Conservation (phyloP, 2,113 vertebrate species). For the Chaetodon auriga region DNA sequence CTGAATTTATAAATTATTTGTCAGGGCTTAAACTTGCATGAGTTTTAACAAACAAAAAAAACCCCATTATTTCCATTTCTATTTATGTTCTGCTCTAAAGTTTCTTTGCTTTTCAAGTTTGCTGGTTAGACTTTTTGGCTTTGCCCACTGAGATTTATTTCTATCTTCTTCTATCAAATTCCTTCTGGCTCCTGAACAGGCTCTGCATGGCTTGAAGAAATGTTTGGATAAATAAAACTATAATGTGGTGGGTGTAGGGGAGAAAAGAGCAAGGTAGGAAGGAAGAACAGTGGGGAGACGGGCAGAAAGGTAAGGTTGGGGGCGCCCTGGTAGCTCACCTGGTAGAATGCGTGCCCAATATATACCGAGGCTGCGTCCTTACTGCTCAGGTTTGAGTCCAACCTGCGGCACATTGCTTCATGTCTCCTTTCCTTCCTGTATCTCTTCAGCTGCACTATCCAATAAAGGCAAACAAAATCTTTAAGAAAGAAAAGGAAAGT, state of each 20-base stretch:
- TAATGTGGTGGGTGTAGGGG: neutral
- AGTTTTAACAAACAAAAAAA: neutral
- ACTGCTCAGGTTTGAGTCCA: too few relatives aligned
- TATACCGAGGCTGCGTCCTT: too few relatives aligned
- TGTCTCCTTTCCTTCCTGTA: too few relatives aligned
- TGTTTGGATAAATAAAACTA: constrained; percentile 17
- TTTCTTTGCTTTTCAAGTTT: neutral
- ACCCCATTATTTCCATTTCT: neutral
- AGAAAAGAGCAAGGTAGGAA: neutral
- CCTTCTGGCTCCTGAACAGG: constrained; percentile 11
- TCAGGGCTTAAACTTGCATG: too few relatives aligned
- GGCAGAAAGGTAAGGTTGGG: neutral
- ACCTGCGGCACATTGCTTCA: too few relatives aligned
- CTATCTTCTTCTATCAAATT: neutral
- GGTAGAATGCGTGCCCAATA: too few relatives aligned
- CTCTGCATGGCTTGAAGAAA: neutral
- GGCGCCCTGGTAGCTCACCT: too few relatives aligned
- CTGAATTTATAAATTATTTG: neutral
- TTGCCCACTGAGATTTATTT: neutral
- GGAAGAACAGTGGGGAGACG: neutral
- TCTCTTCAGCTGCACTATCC: too few relatives aligned
- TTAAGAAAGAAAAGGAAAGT: neutral
- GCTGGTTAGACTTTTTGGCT: neutral
- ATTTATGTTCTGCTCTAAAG: neutral
- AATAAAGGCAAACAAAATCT: too few relatives aligned